Conservation (phyloP, 2,113 vertebrate species). For the Sebastes fasciatus region DNA sequence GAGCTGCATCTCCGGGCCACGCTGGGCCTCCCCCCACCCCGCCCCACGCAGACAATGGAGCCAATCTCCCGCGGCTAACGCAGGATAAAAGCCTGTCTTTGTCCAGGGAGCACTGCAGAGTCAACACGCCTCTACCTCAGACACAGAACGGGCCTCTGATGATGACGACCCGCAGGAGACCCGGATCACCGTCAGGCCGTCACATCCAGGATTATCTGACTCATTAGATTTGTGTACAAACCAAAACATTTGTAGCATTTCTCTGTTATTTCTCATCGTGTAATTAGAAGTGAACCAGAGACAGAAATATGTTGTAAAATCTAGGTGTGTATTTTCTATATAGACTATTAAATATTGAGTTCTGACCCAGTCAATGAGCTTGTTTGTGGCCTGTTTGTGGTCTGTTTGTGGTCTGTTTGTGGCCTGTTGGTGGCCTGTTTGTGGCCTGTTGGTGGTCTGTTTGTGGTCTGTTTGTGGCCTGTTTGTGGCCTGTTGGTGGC, state of each 20-base stretch:
- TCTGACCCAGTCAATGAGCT: not conserved
- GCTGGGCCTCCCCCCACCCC: constrained; percentile 42
- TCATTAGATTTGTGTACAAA: not conserved
- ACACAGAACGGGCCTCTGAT: constrained; percentile 26
- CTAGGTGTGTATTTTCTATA: not conserved
- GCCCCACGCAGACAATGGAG: constrained; percentile 64
- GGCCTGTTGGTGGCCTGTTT: too few species aligned
- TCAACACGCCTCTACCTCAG: constrained; percentile 56
- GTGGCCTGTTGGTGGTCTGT: too few species aligned
- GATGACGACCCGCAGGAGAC: constrained; percentile 1
- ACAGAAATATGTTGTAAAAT: not conserved
- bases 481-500: too few species aligned
- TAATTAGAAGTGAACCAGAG: not conserved
- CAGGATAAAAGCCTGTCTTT: constrained; percentile 54
- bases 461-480: too few species aligned
- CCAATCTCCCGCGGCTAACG: constrained; percentile 53
- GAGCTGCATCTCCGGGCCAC: constrained; percentile 42
- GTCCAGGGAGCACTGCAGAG: constrained; percentile 46
- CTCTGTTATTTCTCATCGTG: not conserved
- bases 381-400: too few species aligned
- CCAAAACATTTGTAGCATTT: not conserved
- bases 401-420: too few species aligned
- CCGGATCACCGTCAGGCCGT: not conserved
- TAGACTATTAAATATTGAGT: not conserved
- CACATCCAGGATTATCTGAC: not conserved